Conservation (phyloP, 2,113 vertebrate species). For the Calypte anna region DNA sequence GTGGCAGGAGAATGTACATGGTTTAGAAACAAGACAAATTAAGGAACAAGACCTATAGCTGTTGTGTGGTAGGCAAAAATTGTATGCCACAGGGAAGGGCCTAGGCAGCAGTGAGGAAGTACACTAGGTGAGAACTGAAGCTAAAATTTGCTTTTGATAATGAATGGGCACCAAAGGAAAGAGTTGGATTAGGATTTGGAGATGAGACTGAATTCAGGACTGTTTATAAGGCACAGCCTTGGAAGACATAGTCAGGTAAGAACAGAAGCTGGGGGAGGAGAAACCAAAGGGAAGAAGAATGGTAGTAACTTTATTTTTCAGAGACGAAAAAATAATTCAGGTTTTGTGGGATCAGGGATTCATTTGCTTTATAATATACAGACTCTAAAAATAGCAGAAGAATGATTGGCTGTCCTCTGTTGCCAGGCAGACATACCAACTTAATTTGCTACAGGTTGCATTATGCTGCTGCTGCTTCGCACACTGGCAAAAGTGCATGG, state of each 20-base stretch:
- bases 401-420: background rate
- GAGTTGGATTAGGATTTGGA: background rate
- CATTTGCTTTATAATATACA: background rate
- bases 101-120: background rate
- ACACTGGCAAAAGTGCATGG: background rate
- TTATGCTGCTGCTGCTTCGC: background rate
- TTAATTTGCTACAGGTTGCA: background rate
- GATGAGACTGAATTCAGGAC: background rate
- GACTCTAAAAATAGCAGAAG: background rate
- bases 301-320: background rate
- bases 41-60: background rate
- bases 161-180: background rate
- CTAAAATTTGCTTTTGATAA: background rate
- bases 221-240: background rate
- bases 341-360: background rate
- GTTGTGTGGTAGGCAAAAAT: background rate
- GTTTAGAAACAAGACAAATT: background rate
- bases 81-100: background rate
- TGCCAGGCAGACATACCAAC: background rate
- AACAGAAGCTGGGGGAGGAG: background rate
- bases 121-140: background rate
- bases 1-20: background rate
- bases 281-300: background rate
- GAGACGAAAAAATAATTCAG: background rate
- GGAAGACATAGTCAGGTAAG: background rate